A percentile compares a stretch with the other conserved stretches of the same genome.
Conservation (phyloP, 2,113 vertebrate species). For the Cyprinodon brontotheroides region DNA sequence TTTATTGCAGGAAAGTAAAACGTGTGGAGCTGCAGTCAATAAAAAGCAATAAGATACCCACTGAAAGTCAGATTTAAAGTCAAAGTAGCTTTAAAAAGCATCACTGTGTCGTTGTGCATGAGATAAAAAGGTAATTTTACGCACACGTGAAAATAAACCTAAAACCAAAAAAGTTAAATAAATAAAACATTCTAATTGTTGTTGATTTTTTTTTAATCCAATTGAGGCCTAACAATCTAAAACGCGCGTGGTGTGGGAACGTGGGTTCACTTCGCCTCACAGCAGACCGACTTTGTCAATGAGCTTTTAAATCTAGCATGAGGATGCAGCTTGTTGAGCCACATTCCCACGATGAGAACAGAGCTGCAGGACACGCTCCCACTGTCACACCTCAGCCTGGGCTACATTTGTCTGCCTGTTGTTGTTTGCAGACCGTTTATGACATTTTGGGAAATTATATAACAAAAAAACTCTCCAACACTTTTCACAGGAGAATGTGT, state of each 20-base stretch:
- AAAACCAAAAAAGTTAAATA: no score
- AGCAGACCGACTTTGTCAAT: conserved; percentile 9
- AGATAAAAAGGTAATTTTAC: background rate
- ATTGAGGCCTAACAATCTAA: background rate
- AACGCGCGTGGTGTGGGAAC: conserved; percentile 31
- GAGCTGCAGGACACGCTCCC: conserved; percentile 28
- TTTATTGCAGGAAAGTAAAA: no score
- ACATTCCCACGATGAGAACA: conserved; percentile 25
- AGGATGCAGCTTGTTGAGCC: conserved; percentile 11
- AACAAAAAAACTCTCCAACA: no score
- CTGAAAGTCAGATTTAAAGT: background rate
- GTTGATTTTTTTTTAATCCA: no score
- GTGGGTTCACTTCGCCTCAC: background rate
- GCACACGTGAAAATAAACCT: no score
- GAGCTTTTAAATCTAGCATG: conserved; percentile 45
- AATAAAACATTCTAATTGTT: no score
- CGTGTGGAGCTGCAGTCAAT: no score
- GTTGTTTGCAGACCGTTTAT: background rate
- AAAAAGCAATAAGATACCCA: background rate
- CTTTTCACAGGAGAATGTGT: no score
- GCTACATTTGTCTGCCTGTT: conserved; percentile 19
- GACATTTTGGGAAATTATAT: no score
- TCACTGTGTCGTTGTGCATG: background rate
- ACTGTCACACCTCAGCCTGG: conserved; percentile 27
- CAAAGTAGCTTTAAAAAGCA: background rate